Evolutionary conservation across 2,797 vertebrate genomes (phyloP), one percentile per base, ranked within the genome.

Genomic region (Hippocampus kuda): DNA sequence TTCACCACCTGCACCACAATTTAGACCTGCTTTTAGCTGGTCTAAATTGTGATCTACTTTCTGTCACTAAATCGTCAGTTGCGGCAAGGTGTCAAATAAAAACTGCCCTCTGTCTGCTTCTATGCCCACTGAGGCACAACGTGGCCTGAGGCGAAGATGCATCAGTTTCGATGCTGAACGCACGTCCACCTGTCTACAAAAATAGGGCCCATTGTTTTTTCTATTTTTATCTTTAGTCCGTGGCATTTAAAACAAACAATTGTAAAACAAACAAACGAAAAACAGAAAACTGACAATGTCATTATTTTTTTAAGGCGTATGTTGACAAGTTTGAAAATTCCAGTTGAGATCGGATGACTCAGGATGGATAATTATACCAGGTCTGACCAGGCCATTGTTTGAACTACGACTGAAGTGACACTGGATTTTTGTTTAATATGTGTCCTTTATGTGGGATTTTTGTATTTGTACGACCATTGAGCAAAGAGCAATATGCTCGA

Each of bases 301-400:
- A 27, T 27, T 57, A 12, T 27, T 59, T 59, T 16, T 59, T 30
- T 30, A 30, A 30, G 30, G 30, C 30, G 30, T 30, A 30, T 30
- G 30, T 30, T 30, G 30, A 30, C 30, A 30, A 30, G 30, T 30
- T 30, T 30, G 30, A 30, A 30, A 30, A 30, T 30, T 61, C 30
- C 59, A 61, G 20, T 61, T 61, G 59, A 61, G 59, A 38, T 61
- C 59, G 27, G 59, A 61, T 61, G 15, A 61, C 27, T 61, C 30
- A 61, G 59, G 59, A 61, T 27, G 30, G 30, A 38, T 38, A 38
- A 61, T 61, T 61, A 61, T 61, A 9, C 59, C 30, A 61, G 26
- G 59, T 61, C 8, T 38, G 18, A 61, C 38, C 30, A 61, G 30
- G 4, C 30, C 5, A 34, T 61, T 20, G 30, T 61, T 61, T 61